phyloP scores from a whole-genome alignment of 1,140 invertebrate genomes.

The Drosophila equinoxialis region DNA sequence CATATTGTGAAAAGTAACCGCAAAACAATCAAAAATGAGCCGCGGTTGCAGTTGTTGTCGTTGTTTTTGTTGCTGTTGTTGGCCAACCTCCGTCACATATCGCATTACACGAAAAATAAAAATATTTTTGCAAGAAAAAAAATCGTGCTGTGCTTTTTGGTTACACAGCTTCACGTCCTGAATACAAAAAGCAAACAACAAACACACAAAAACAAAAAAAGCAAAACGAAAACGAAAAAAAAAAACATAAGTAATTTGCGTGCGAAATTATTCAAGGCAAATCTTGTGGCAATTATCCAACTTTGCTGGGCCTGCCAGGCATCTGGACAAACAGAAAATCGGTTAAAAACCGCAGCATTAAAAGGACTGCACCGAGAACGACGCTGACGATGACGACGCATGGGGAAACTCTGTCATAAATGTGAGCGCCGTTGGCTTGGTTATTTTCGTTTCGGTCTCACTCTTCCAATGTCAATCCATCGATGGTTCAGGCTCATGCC shows the following conservation, averaged over 20 bases:
- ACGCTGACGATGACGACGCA: conserved; percentile 1
- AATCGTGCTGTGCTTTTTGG: conserved; percentile 48
- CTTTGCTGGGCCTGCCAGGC: conserved; percentile 4
- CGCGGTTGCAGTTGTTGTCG: conserved; percentile 26
- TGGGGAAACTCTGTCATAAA: conserved; percentile 34
- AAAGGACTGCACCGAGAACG: conserved; percentile 61
- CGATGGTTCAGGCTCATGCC: conserved; percentile 12
- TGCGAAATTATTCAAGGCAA: conserved; percentile 73
- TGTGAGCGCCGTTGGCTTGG: conserved; percentile 23
- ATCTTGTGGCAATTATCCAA: conserved; percentile 72
- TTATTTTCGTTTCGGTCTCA: conserved; percentile 39
- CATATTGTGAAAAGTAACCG: conserved; percentile 25
- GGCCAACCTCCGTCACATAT: conserved; percentile 50
- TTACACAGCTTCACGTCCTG: conserved; percentile 19
- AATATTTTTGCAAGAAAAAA: conserved; percentile 25
- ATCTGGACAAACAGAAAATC: conserved; percentile 70
- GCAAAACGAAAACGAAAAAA: conserved; percentile 69
- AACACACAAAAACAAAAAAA: conserved; percentile 61
- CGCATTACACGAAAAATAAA: conserved; percentile 28
- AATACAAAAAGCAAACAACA: conserved; percentile 37
- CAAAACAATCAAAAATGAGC: conserved; percentile 58
- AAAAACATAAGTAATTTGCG: conserved; percentile 56
- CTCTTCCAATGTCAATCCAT: conserved; percentile 49
- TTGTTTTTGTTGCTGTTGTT: conserved; percentile 18
- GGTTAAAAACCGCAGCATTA: conserved; percentile 68